Evolutionary conservation across 2,888 invertebrate species (phyloP).

Genomic region (Hydrotaea cyrtoneurina): DNA sequence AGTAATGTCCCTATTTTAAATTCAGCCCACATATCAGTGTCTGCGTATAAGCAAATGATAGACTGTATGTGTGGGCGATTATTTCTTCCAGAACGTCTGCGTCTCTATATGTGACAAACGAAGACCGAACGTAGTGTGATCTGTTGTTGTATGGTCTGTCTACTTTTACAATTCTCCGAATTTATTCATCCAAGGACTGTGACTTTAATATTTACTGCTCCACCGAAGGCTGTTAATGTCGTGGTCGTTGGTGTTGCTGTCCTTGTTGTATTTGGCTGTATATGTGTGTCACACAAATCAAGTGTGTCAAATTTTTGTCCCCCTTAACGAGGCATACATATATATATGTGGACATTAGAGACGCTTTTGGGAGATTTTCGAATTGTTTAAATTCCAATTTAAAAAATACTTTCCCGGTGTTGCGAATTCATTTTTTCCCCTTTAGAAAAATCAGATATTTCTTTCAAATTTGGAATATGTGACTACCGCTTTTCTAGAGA

Average conservation of each 20-base stretch:
- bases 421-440: too few species aligned
- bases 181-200: neutral
- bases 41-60: neutral
- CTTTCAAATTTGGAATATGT: too few species aligned
- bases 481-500: too few species aligned
- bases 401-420: too few species aligned
- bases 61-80: neutral
- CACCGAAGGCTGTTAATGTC: neutral
- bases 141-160: neutral
- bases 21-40: neutral
- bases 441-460: too few species aligned
- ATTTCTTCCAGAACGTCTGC: neutral
- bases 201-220: constrained; percentile 21
- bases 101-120: neutral
- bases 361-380: too few species aligned
- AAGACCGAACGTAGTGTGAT: neutral
- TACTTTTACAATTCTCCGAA: neutral
- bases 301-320: constrained; percentile 58
- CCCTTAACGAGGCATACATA: constrained; percentile 9
- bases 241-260: neutral
- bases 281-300: constrained; percentile 27
- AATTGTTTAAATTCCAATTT: too few species aligned
- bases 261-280: neutral
- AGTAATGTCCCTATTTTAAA: constrained; percentile 20
- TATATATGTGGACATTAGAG: neutral